These are phyloP conservation scores for Madoqua kirkii DNA, from an alignment of 2,113 vertebrate genomes.

Conservation along the genomic window DNA sequence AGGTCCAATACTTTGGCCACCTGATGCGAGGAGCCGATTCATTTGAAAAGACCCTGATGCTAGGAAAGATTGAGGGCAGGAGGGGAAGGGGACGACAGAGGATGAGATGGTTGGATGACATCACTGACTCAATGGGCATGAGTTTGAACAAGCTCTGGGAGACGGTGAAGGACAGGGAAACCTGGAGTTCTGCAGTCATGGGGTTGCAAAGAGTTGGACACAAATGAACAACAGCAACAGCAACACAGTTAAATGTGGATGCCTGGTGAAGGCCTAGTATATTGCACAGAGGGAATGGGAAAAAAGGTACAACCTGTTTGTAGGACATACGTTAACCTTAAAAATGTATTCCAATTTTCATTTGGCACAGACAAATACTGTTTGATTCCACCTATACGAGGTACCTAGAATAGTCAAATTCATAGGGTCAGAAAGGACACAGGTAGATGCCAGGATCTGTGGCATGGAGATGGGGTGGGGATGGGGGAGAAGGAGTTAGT, in stretches of 20 bases:
- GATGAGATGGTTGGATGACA: neutral
- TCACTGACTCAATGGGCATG: neutral
- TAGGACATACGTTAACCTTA: neutral
- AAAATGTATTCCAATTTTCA: neutral
- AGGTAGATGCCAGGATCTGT: neutral
- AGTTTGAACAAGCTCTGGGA: neutral
- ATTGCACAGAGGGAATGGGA: neutral
- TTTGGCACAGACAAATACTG: neutral
- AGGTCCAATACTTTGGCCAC: neutral
- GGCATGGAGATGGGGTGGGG: neutral
- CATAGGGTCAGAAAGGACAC: neutral
- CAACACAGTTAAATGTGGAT: neutral
- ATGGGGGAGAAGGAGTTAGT: neutral
- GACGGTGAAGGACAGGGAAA: neutral
- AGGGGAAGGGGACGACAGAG: neutral
- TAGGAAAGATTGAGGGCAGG: neutral
- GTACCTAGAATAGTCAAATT: neutral
- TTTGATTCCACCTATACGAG: neutral
- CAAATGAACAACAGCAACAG: neutral
- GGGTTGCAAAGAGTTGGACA: neutral
- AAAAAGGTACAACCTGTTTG: neutral
- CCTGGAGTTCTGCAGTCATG: neutral
- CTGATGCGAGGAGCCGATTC: neutral
- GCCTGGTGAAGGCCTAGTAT: neutral
- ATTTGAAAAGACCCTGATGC: neutral